These are phyloP conservation scores for Temnothorax nylanderi DNA, from an alignment of 1,140 invertebrate genomes.

Conservation along the genomic window DNA sequence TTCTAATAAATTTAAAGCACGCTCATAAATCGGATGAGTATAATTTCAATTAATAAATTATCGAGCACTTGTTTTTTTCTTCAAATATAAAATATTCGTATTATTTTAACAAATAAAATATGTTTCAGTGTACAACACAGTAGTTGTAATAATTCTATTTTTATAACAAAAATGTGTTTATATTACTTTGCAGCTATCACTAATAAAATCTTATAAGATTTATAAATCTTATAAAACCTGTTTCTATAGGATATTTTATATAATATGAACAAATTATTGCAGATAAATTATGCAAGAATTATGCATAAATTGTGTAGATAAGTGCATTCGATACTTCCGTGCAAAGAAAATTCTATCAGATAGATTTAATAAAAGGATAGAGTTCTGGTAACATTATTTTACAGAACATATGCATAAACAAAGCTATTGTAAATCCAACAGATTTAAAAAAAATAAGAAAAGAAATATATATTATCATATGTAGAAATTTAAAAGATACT, in stretches of 20 bases:
- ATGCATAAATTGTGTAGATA: background rate
- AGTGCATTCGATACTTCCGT: slow-evolving; percentile 20
- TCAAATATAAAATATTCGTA: slow-evolving; percentile 43
- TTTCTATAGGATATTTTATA: slow-evolving; percentile 17
- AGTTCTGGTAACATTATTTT: slow-evolving; percentile 40
- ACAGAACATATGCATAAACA: background rate
- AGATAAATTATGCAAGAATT: too few species aligned
- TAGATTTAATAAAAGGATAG: slow-evolving; percentile 40
- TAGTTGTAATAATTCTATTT: slow-evolving; percentile 23
- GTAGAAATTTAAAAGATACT: slow-evolving; percentile 43
- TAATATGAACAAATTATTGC: background rate
- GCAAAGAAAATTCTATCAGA: slow-evolving; percentile 29
- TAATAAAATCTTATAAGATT: slow-evolving; percentile 16
- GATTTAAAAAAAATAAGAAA: background rate
- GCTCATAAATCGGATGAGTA: slow-evolving; percentile 34
- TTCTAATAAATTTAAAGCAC: slow-evolving; percentile 22
- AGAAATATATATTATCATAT: slow-evolving; percentile 23
- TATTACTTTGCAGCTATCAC: background rate
- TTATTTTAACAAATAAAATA: slow-evolving; percentile 53
- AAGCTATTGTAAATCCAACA: slow-evolving; percentile 31
- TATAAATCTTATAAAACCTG: slow-evolving; percentile 35
- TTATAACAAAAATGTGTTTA: slow-evolving; percentile 33
- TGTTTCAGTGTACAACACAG: slow-evolving; percentile 46
- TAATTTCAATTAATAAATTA: slow-evolving; percentile 49
- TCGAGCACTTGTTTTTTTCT: slow-evolving; percentile 1